Evolutionary conservation across 2,113 vertebrate genomes (phyloP).

Genomic region (Ochotona curzoniae): DNA sequence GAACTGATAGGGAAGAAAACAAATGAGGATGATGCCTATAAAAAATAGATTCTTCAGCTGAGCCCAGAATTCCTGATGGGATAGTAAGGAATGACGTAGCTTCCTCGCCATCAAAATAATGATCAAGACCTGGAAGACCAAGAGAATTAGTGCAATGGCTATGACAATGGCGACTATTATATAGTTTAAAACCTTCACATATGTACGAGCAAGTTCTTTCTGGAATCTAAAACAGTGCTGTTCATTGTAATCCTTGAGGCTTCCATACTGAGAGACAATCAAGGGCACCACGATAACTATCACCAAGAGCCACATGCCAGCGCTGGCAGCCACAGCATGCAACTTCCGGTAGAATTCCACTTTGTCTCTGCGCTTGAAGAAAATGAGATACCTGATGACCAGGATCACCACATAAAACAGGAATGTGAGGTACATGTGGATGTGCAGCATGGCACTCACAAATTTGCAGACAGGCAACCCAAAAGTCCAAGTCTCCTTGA

Average conservation of each 20-base stretch:
- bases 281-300: slow-evolving; percentile 81
- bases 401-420: slow-evolving; percentile 92
- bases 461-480: slow-evolving; percentile 84
- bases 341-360: slow-evolving; percentile 88
- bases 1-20: slow-evolving; percentile 92
- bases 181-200: slow-evolving; percentile 86
- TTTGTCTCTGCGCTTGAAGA: slow-evolving; percentile 87
- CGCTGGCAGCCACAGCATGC: slow-evolving; percentile 86
- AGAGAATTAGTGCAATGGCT: slow-evolving; percentile 78
- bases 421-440: slow-evolving; percentile 96
- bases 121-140: slow-evolving; percentile 87
- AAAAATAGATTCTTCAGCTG: slow-evolving; percentile 93
- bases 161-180: slow-evolving; percentile 79
- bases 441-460: slow-evolving; percentile 93
- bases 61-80: slow-evolving; percentile 93
- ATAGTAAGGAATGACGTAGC: slow-evolving; percentile 78
- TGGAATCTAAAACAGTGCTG: slow-evolving; percentile 90
- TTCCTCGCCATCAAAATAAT: slow-evolving; percentile 83
- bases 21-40: slow-evolving; percentile 90
- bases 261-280: slow-evolving; percentile 85
- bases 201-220: fast-evolving
- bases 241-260: fast-evolving
- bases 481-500: slow-evolving; percentile 81
- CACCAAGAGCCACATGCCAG: slow-evolving; percentile 87
- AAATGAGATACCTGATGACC: slow-evolving; percentile 87